Evolutionary conservation across 2,113 vertebrate species (phyloP).

Genomic region (Oophaga pumilio): DNA sequence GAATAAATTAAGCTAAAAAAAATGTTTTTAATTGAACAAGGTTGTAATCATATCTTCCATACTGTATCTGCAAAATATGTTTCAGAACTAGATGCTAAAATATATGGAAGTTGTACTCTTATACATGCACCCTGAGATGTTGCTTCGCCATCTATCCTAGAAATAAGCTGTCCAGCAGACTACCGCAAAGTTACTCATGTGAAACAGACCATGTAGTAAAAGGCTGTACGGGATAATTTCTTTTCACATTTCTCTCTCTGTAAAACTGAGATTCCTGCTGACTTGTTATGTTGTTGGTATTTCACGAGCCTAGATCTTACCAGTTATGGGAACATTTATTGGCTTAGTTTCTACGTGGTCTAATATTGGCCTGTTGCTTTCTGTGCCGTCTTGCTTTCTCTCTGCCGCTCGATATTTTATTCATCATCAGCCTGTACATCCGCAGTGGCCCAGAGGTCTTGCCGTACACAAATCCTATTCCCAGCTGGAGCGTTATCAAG

Average conservation of each 20-base stretch:
- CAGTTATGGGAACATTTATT: slow-evolving; percentile 34
- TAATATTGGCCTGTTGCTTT: slow-evolving; percentile 32
- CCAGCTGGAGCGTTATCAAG: slow-evolving; percentile 49
- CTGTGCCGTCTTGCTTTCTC: background rate
- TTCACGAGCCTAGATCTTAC: slow-evolving; percentile 18
- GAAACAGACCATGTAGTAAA: slow-evolving; percentile 23
- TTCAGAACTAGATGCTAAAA: background rate
- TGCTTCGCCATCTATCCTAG: background rate
- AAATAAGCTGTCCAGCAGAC: slow-evolving; percentile 32
- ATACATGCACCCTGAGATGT: background rate
- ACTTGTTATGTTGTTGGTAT: slow-evolving; percentile 36
- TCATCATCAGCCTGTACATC: slow-evolving; percentile 46
- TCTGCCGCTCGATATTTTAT: slow-evolving; percentile 38
- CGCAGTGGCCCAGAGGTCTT: slow-evolving; percentile 39
- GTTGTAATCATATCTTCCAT: background rate
- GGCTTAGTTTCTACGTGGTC: slow-evolving; percentile 12
- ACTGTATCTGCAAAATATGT: background rate
- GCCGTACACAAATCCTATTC: slow-evolving; percentile 49
- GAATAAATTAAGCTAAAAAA: background rate
- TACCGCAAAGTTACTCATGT: background rate
- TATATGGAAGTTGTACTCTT: background rate
- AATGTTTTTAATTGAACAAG: background rate
- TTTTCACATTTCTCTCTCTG: slow-evolving; percentile 22
- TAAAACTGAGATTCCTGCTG: slow-evolving; percentile 30
- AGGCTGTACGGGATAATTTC: slow-evolving; percentile 25